A percentile compares a stretch with the other conserved stretches of the same genome.
phyloP scores from a whole-genome alignment of 2,797 vertebrate genomes.

The Cygnus olor region DNA sequence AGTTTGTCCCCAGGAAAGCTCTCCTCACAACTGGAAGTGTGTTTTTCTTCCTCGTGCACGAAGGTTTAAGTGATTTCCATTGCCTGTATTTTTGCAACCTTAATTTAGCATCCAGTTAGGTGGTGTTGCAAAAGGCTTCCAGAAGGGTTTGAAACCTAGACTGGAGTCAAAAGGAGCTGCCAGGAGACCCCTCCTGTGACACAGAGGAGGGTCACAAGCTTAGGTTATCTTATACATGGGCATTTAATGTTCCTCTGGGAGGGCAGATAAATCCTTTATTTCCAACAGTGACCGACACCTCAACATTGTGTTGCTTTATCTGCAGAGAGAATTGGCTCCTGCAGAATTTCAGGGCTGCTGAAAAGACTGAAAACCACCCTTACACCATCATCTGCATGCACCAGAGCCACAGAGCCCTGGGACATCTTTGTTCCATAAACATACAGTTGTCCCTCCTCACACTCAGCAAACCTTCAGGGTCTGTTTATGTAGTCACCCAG shows the following conservation, averaged over 20 bases:
- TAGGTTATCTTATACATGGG: not conserved
- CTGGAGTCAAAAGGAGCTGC: not conserved
- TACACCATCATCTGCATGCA: not conserved
- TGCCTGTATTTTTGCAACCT: not conserved
- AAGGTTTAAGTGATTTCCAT: not conserved
- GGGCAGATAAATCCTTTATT: not conserved
- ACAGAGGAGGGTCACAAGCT: not conserved
- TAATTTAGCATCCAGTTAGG: not conserved
- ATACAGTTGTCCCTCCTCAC: not conserved
- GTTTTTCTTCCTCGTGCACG: not conserved
- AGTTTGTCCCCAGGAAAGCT: not conserved
- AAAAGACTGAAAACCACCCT: not conserved
- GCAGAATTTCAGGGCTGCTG: not conserved
- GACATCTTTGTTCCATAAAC: not conserved
- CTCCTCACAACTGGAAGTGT: not conserved
- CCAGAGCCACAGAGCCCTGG: not conserved
- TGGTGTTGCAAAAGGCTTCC: not conserved
- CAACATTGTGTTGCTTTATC: not conserved
- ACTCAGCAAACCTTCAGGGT: not conserved
- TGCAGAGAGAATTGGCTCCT: not conserved
- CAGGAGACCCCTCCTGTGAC: not conserved
- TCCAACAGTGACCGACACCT: not conserved
- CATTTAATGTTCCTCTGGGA: not conserved
- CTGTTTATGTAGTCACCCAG: not conserved
- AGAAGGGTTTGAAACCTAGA: not conserved